Evolutionary conservation across 2,888 invertebrate species (phyloP).

Genomic region (Meta bourneti): DNA sequence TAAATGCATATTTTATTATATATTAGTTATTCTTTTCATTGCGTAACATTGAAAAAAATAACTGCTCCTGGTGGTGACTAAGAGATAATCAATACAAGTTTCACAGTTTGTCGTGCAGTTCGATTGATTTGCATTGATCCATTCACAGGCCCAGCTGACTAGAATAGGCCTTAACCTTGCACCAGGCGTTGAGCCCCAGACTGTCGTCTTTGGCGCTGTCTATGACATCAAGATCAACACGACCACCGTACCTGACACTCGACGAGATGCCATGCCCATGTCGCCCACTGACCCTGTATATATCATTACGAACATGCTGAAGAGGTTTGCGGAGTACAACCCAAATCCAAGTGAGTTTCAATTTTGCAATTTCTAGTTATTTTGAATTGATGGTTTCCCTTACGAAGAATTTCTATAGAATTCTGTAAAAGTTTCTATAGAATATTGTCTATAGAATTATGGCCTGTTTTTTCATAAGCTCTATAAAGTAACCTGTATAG

Average conservation of each 20-base stretch:
- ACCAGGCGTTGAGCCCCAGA: constrained; percentile 85
- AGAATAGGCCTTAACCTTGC: constrained; percentile 83
- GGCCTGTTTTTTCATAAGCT: no score
- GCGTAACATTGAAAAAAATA: no score
- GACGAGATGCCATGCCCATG: constrained; percentile 82
- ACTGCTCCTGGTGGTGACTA: no score
- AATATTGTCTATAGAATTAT: no score
- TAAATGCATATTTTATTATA: no score
- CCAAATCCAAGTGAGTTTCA: constrained; percentile 78
- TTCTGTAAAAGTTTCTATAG: no score
- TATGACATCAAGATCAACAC: constrained; percentile 93
- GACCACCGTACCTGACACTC: constrained; percentile 88
- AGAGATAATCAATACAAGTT: no score
- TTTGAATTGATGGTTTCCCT: background rate
- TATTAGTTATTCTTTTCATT: no score
- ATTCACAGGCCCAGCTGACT: constrained; percentile 87
- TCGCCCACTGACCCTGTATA: constrained; percentile 78
- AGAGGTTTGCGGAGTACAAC: constrained; percentile 80
- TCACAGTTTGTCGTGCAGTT: no score
- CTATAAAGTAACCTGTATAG: no score
- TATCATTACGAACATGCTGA: constrained; percentile 80
- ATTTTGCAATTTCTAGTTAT: background rate
- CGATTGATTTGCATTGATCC: background rate
- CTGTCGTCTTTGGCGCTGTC: constrained; percentile 91
- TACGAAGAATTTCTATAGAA: background rate